Base-by-base conservation (phyloP, 92 coral and sea anemone genomes). In the Ricordea florida region DNA sequence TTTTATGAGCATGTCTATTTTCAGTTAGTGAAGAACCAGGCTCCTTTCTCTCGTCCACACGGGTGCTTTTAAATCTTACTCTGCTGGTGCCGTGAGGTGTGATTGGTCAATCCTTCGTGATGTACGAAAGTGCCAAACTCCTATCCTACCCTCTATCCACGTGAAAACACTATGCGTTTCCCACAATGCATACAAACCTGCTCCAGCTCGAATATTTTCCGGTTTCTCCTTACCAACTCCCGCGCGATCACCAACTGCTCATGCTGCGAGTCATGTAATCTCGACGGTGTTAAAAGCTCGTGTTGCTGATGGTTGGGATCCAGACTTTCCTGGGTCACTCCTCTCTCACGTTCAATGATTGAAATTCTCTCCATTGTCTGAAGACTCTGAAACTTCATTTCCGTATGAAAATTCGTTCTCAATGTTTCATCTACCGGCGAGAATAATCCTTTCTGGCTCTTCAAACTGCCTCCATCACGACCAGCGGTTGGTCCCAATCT, bases 151-250 rank as follows among this genome's bases (percentile, higher is more conserved):
- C n/a, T n/a, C n/a, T n/a, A n/a, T n/a, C n/a, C n/a, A n/a, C n/a
- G n/a, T n/a, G n/a, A n/a, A n/a, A n/a, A n/a, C n/a, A n/a, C n/a
- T n/a, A n/a, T n/a, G n/a, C n/a, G n/a, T n/a, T n/a, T 53, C 1
- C 18, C 22, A 45, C 27, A 53, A 51, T 30, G 62, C 40, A 7
- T 53, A 90, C 97, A 89, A 90, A 87, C 92, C 97, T 90, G 61
- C 48, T 63, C 77, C 83, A 90, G 62, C 52, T 87, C 92, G 40
- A 81, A 79, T 16, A 86, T 77, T 37, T 53, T 69, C 61, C 74
- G 73, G 73, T 82, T 83, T 69, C 78, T 82, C 45, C 76, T 87
- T 44, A 87, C 92, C 66, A 87, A 38, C 51, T 90, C 87, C 28
- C 85, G 84, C 75, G 71, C 57, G 30, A 82, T 53, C 17, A 66